Base-by-base conservation (phyloP, 1,140 invertebrate genomes). In the Chelonus insularis region DNA sequence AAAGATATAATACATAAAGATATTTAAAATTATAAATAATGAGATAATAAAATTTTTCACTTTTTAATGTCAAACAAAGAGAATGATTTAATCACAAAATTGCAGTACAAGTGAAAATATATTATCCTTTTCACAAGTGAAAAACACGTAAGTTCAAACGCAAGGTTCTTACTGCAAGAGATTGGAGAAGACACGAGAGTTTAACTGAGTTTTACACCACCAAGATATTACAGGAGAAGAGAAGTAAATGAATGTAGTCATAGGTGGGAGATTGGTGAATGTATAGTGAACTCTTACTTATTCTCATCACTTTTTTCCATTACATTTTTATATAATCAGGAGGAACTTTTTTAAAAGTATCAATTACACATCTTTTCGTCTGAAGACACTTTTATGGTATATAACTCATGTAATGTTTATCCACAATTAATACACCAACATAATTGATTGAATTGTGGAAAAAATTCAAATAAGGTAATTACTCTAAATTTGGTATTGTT, bases 151-250 rank as follows among this genome's bases (percentile, higher is more conserved):
- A 57, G 62, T 54, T 57, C 59, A 68, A 68, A 47, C 63, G 70
- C 66, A 52, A 62, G 67, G 66, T 68, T 60, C 64, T 57, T 66
- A 76, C 74, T 76, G 73, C 72, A 65, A 25, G 56, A 69, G 71
- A 72, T 74, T 66, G 64, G 69, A 68, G 72, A 72, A 73, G 62
- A 69, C 68, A 62, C 57, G 65, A 62, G 70, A 76, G 74, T 76
- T 76, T 76, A 75, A 73, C 70, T 72, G 25, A 48, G 57, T 47
- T 56, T 20, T 37, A 12, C 52, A 41, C 2, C 18, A 41, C 2
- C 18, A 50, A 9, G 60, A 57, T 36, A 52, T 56, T n/a, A 56
- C 34, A 11, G 36, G 37, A 47, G 18, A 48, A 61, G 50, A 54
- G 50, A 55, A 45, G 29, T 43, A 41, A 50, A 39, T 18, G 39